Conservation (phyloP, 92 coral and sea anemone genomes). For the Parazoanthus swiftii region DNA sequence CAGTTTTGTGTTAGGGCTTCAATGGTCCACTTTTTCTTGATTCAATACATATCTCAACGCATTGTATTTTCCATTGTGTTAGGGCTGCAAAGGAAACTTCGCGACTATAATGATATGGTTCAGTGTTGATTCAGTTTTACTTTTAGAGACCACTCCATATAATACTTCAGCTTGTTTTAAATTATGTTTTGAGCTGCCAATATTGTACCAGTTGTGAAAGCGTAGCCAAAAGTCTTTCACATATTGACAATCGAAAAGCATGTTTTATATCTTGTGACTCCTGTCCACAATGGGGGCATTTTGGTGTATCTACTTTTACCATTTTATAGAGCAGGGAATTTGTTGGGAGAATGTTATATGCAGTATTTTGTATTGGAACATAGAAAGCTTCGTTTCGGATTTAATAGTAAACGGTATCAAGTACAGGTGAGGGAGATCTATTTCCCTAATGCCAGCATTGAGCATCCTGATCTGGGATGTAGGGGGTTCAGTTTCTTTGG, state of each 20-base stretch:
- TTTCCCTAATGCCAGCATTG: not conserved
- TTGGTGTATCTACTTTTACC: conserved; percentile 32
- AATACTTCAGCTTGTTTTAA: conserved; percentile 21
- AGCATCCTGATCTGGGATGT: conserved; percentile 1
- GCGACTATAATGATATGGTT: conserved; percentile 26
- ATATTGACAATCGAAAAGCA: conserved; percentile 1
- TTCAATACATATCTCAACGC: too few species aligned
- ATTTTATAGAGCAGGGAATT: conserved; percentile 1
- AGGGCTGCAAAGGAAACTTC: too few species aligned
- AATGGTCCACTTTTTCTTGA: too few species aligned
- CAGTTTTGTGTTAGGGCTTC: too few species aligned
- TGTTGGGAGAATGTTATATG: conserved; percentile 24
- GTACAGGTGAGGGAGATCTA: conserved; percentile 4
- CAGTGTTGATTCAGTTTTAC: not conserved
- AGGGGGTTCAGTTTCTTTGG: not conserved
- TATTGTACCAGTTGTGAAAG: conserved; percentile 29
- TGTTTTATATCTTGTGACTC: conserved; percentile 28
- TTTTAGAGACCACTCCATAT: conserved; percentile 15
- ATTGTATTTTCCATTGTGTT: too few species aligned
- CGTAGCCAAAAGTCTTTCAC: conserved; percentile 14
- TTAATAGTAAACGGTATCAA: conserved; percentile 34
- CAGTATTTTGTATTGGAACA: conserved; percentile 41
- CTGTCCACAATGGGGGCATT: conserved; percentile 20
- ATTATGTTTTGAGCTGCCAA: conserved; percentile 23
- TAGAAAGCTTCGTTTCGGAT: conserved; percentile 44